A percentile compares a stretch with the other conserved stretches of the same genome.
Conservation (phyloP, 2,797 vertebrate species). For the Catostomus latipinnis region DNA sequence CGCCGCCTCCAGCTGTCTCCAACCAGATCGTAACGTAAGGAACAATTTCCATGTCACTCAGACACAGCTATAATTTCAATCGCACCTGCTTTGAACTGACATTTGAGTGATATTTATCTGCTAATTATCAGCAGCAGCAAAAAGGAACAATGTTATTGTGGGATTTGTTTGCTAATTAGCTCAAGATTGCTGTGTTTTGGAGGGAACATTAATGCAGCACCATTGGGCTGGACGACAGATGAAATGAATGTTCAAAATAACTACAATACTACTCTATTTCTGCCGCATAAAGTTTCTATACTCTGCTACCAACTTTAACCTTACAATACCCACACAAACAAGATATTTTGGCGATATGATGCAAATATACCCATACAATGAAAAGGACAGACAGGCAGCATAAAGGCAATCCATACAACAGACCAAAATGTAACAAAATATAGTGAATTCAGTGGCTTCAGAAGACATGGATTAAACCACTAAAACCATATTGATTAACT, state of each 20-base stretch:
- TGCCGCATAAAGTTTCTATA: too few species aligned
- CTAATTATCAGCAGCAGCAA: constrained; percentile 7
- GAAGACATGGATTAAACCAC: too few species aligned
- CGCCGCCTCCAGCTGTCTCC: neutral
- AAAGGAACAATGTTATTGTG: neutral
- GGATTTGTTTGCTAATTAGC: neutral
- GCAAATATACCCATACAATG: too few species aligned
- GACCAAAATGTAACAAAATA: too few species aligned
- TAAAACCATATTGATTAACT: too few species aligned
- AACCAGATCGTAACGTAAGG: neutral
- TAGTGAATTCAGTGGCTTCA: too few species aligned
- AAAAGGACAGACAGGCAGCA: too few species aligned
- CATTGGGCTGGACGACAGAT: neutral
- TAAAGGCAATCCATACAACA: too few species aligned
- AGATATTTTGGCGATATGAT: too few species aligned
- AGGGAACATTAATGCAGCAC: neutral
- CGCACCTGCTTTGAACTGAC: constrained; percentile 54
- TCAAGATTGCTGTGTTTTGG: neutral
- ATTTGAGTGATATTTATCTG: constrained; percentile 42
- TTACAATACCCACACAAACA: too few species aligned
- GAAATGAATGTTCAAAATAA: neutral
- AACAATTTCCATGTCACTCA: constrained; percentile 34
- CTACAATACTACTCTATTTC: too few species aligned
- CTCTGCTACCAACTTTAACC: too few species aligned
- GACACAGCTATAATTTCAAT: constrained; percentile 12